Percentiles rank a stretch among this genome's conserved stretches.
Evolutionary conservation across 30 jellyfish, hydroid and myxozoan species (phyloP).

Genomic region (Hydra vulgaris): DNA sequence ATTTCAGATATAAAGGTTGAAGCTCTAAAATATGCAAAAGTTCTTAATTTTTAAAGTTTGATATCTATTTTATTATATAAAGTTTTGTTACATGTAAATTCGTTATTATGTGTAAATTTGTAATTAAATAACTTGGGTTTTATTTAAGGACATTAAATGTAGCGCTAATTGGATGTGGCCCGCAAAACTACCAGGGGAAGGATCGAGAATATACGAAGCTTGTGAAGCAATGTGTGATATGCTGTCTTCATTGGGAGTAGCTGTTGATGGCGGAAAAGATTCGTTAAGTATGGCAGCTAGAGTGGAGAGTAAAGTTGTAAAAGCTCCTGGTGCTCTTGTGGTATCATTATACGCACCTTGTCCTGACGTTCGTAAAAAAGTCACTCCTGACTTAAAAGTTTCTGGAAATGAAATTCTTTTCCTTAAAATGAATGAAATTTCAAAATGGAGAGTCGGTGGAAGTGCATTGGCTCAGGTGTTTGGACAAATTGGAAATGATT

Average conservation of each 20-base stretch:
- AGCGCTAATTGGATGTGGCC: conserved; percentile 98
- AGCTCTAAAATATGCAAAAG: background rate
- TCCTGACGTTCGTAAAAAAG: conserved; percentile 58
- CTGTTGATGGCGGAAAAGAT: conserved; percentile 85
- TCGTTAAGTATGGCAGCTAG: conserved; percentile 88
- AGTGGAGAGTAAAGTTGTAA: conserved; percentile 60
- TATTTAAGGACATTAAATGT: conserved; percentile 69
- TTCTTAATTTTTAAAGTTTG: background rate
- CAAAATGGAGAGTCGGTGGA: conserved; percentile 53
- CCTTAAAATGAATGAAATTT: conserved; percentile 31
- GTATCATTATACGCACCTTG: conserved; percentile 74
- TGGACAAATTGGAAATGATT: conserved; percentile 63
- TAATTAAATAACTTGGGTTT: too few relatives aligned
- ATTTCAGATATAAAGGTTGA: conserved; percentile 52
- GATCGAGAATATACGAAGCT: conserved; percentile 61
- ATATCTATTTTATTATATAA: too few relatives aligned
- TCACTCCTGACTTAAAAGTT: conserved; percentile 64
- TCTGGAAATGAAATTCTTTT: conserved; percentile 27
- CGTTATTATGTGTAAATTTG: too few relatives aligned
- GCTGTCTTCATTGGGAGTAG: conserved; percentile 51
- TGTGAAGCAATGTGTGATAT: conserved; percentile 60
- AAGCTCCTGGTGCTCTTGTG: conserved; percentile 76
- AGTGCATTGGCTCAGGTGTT: conserved; percentile 78
- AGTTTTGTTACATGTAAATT: too few relatives aligned
- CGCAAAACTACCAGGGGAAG: conserved; percentile 78